Evolutionary conservation across 1,140 invertebrate species (phyloP).

Genomic region (Apis cerana): DNA sequence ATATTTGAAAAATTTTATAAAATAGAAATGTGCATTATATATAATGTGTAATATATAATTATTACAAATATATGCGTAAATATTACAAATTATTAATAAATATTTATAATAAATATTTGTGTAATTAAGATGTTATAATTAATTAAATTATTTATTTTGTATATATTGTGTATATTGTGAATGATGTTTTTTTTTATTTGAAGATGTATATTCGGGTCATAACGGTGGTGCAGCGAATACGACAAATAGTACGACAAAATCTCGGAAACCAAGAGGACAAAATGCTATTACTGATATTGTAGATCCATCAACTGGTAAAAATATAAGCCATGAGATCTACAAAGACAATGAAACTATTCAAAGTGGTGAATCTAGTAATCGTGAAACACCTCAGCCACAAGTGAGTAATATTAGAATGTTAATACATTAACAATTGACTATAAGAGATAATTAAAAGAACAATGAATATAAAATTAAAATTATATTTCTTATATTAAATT

Average conservation of each 20-base stretch:
- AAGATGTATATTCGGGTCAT: slow-evolving; percentile 72
- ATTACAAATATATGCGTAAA: not conserved
- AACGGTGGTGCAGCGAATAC: slow-evolving; percentile 69
- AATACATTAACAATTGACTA: slow-evolving; percentile 53
- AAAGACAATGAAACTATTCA: slow-evolving; percentile 57
- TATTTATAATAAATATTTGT: not conserved
- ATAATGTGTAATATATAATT: not conserved
- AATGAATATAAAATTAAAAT: not conserved
- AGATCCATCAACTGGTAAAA: slow-evolving; percentile 76
- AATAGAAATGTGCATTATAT: not conserved
- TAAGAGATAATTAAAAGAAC: slow-evolving; percentile 18
- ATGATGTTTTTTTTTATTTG: slow-evolving; percentile 42
- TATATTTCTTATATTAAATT: slow-evolving; percentile 1
- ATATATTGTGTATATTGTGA: not conserved
- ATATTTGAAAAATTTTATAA: not conserved
- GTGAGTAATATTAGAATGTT: slow-evolving; percentile 63
- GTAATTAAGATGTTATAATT: not conserved
- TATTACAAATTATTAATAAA: not conserved
- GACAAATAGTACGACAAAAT: slow-evolving; percentile 62
- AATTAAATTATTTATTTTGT: not conserved
- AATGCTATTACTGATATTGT: slow-evolving; percentile 75
- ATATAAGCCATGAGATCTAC: slow-evolving; percentile 73
- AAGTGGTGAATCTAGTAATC: slow-evolving; percentile 69
- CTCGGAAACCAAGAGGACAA: slow-evolving; percentile 65
- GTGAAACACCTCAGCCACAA: slow-evolving; percentile 71